Base-by-base conservation (phyloP, 2,797 vertebrate genomes). In the Leucoraja ocellata region DNA sequence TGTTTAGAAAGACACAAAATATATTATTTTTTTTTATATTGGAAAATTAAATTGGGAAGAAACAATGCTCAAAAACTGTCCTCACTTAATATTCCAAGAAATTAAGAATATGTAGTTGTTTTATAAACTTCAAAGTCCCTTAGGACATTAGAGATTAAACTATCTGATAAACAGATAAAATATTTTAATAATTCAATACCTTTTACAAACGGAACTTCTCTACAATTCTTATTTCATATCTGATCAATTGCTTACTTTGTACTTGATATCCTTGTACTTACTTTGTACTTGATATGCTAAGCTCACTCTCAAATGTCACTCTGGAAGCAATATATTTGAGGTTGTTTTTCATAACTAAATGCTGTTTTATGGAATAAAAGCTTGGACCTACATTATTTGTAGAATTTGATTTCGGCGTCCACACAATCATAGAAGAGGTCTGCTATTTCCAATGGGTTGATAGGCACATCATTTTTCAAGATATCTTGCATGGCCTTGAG, bases 391-490 rank as follows among this genome's bases (percentile, higher is more conserved):
- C 95, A 95, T 97, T 96, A 97, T 94, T 97, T 97, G 95, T 97
- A 97, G 96, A 97, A 97, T 94, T 97, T 97, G 68, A 97, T 96
- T 95, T 97, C 97, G 92, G 97, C 97, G 94, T 97, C 97, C 83
- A 97, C 97, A 94, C 97, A 97, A 95, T 97, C 97, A 95, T 97
- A 97, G 95, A 97, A 97, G 95, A 97, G 97, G 94, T 97, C 97
- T 93, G 95, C 96, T 94, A 97, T 96, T 96, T 97, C 97, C 0
- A 95, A 94, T 74, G 96, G 96, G 95, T 97, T 96, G 88, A 95
- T 94, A 93, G 96, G 94, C 8, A 94, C 95, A 4, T 95, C 94
- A 93, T 96, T 95, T 93, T 94, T 95, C 93, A 97, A 95, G 93
- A 97, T 95, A 92, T 96, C 96, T 81, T 97, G 96, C 96, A 97